A percentile compares a stretch with the other conserved stretches of the same genome.
Conservation (phyloP, 2,888 invertebrate species). For the Diadromus collaris region DNA sequence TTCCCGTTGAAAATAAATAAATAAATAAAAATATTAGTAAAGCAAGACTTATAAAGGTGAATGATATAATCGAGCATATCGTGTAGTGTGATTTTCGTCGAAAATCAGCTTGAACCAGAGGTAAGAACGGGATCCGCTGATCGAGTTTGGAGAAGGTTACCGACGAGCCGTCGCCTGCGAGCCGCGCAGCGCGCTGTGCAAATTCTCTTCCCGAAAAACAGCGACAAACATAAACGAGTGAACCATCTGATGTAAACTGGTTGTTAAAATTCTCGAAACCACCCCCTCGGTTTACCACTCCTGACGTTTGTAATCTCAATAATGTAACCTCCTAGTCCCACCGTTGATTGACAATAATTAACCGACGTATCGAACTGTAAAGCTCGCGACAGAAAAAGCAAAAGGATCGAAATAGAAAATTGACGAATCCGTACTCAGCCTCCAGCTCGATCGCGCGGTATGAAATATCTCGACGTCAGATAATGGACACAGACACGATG, state of each 20-base stretch:
- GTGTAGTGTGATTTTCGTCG: too few relatives aligned
- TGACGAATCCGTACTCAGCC: background rate
- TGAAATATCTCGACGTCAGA: conserved; percentile 12
- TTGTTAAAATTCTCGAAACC: conserved; percentile 13
- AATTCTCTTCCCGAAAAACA: background rate
- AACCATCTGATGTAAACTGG: conserved; percentile 1
- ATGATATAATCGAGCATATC: too few relatives aligned
- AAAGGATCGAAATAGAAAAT: background rate
- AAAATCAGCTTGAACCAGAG: background rate
- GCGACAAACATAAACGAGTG: background rate
- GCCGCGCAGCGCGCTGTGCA: background rate
- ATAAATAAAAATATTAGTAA: too few relatives aligned
- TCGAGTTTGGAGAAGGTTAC: background rate
- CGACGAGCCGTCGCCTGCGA: background rate
- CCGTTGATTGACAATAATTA: conserved; percentile 22
- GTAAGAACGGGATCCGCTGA: background rate
- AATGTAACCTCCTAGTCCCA: conserved; percentile 30
- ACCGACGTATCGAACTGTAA: background rate
- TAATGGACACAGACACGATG: conserved; percentile 61
- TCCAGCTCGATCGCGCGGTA: background rate
- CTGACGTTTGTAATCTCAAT: conserved; percentile 16
- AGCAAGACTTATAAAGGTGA: too few relatives aligned
- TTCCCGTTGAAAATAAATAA: too few relatives aligned
- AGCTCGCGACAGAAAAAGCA: background rate
- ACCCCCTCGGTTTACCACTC: conserved; percentile 9